Evolutionary conservation across 2,113 vertebrate species (phyloP).

Genomic region (Sterna hirundo): DNA sequence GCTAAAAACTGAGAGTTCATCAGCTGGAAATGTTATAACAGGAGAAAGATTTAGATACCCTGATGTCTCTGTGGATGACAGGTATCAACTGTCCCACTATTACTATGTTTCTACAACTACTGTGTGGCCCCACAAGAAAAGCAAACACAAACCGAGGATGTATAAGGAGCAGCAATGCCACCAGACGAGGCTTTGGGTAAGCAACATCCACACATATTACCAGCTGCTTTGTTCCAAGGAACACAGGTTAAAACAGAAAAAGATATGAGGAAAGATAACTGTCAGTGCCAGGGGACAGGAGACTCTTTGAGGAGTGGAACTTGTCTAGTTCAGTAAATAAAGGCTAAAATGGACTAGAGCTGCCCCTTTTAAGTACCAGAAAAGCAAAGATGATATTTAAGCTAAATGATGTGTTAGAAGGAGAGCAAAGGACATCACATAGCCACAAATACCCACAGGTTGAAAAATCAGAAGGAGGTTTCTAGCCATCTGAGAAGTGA

Average conservation of each 20-base stretch:
- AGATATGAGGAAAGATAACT: background rate
- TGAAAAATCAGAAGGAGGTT: background rate
- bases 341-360: background rate
- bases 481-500: background rate
- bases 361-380: background rate
- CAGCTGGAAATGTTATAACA: background rate
- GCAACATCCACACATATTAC: background rate
- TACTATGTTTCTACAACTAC: background rate
- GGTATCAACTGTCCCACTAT: too few relatives aligned
- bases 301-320: background rate
- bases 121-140: background rate
- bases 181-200: background rate
- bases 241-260: background rate
- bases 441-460: background rate
- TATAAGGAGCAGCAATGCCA: background rate
- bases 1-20: background rate
- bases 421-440: background rate
- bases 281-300: background rate
- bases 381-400: background rate
- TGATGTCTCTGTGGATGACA: background rate
- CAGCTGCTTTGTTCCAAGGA: background rate
- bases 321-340: background rate
- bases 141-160: background rate
- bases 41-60: background rate
- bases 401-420: background rate